A percentile compares a stretch with the other conserved stretches of the same genome.
Evolutionary conservation across 1,140 invertebrate genomes (phyloP).

Genomic region (Trichonephila clavata): DNA sequence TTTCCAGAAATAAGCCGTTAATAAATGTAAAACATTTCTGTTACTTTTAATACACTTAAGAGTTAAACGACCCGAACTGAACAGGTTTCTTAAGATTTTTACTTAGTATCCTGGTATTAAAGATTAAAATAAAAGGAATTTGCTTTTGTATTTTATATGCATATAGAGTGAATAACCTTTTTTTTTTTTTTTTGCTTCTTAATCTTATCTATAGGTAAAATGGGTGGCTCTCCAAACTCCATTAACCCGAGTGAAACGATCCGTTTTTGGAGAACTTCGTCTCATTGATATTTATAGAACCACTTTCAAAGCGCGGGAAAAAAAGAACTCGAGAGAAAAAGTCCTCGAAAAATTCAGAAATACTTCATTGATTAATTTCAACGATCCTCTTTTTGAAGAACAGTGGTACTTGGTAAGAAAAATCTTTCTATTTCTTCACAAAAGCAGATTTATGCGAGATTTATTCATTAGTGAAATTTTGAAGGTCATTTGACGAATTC

Average conservation of each 20-base stretch:
- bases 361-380: slow-evolving; percentile 77
- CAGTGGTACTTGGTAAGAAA: slow-evolving; percentile 82
- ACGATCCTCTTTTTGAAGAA: slow-evolving; percentile 80
- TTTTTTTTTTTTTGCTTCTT: too few species aligned
- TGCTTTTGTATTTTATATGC: too few species aligned
- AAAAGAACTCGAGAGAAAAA: background rate
- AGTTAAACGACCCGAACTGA: too few species aligned
- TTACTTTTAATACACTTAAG: too few species aligned
- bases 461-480: background rate
- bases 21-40: too few species aligned
- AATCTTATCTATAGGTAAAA: slow-evolving; percentile 16
- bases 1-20: too few species aligned
- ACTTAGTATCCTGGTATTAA: too few species aligned
- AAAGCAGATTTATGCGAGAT: background rate
- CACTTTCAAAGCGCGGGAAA: background rate
- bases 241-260: slow-evolving; percentile 37
- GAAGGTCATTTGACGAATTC: background rate
- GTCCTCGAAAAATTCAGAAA: background rate
- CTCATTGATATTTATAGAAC: slow-evolving; percentile 13
- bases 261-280: background rate
- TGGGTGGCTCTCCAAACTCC: slow-evolving; percentile 42
- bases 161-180: too few species aligned
- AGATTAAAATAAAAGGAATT: too few species aligned
- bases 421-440: background rate
- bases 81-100: too few species aligned